phyloP scores from a whole-genome alignment of 2,888 invertebrate species.

The Tenodera sinensis region DNA sequence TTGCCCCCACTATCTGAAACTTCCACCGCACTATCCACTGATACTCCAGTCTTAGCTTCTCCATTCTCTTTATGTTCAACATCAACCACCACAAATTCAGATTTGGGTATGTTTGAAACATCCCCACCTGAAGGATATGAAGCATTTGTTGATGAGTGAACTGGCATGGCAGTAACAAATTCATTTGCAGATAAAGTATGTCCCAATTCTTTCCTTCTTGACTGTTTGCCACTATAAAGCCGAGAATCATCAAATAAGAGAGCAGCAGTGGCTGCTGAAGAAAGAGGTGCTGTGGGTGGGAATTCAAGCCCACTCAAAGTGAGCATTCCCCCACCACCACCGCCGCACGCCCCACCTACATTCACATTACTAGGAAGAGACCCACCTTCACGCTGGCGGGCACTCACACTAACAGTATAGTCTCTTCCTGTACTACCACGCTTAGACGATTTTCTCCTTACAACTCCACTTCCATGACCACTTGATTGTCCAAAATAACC shows the following conservation, averaged over 20 bases:
- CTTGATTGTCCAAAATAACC: constrained; percentile 18
- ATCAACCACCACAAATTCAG: constrained; percentile 49
- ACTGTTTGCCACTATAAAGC: background rate
- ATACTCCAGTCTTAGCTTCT: constrained; percentile 3
- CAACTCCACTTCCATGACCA: background rate
- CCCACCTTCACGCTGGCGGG: constrained; percentile 62
- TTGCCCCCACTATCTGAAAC: background rate
- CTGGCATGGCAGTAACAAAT: constrained; percentile 19
- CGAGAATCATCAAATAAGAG: constrained; percentile 27
- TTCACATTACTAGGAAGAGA: constrained; percentile 58
- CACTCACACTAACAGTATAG: constrained; percentile 40
- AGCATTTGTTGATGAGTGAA: constrained; percentile 14
- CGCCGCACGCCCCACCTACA: constrained; percentile 33
- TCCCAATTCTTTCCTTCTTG: constrained; percentile 12
- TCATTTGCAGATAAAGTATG: constrained; percentile 19
- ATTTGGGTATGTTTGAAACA: constrained; percentile 39
- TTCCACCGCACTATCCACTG: constrained; percentile 2
- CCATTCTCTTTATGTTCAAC: constrained; percentile 40
- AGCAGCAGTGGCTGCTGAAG: constrained; percentile 15
- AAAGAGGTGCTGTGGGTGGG: constrained; percentile 12
- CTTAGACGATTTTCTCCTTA: constrained; percentile 1
- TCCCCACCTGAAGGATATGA: constrained; percentile 3
- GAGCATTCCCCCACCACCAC: constrained; percentile 24
- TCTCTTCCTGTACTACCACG: constrained; percentile 5
- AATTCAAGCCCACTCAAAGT: constrained; percentile 25